A percentile compares a stretch with the other conserved stretches of the same genome.
Evolutionary conservation across 2,888 invertebrate genomes (phyloP).

Genomic region (Conistra vaccinii): DNA sequence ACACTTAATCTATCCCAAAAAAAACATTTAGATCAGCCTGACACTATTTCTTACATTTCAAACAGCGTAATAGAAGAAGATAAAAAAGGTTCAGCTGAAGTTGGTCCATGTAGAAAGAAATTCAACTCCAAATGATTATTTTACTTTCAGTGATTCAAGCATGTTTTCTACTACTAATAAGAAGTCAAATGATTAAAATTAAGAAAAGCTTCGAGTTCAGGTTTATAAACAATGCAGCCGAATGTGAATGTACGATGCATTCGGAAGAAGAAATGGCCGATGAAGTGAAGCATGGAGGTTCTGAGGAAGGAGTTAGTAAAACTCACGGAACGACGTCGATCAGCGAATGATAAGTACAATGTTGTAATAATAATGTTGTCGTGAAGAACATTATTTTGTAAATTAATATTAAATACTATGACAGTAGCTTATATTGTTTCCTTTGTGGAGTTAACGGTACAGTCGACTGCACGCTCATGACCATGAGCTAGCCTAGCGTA

Average conservation of each 20-base stretch:
- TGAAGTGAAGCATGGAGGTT: slow-evolving; percentile 8
- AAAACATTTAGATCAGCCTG: background rate
- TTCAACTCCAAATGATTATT: background rate
- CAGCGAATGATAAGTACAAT: background rate
- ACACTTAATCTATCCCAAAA: background rate
- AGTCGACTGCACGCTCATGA: background rate
- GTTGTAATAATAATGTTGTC: background rate
- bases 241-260: slow-evolving; percentile 56
- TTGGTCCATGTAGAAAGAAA: background rate
- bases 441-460: background rate
- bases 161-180: slow-evolving; percentile 56
- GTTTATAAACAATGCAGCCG: slow-evolving; percentile 52
- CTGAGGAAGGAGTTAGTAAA: background rate
- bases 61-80: background rate
- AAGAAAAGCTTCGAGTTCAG: slow-evolving; percentile 39
- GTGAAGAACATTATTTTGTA: background rate
- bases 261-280: slow-evolving; percentile 36
- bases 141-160: slow-evolving; percentile 58
- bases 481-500: background rate
- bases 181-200: slow-evolving; percentile 54
- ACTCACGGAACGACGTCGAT: background rate
- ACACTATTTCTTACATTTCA: background rate
- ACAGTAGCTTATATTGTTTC: background rate
- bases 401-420: slow-evolving; percentile 6
- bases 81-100: background rate